Evolutionary conservation across 2,888 invertebrate species (phyloP).

Genomic region (Orthonychiurus folsomi): DNA sequence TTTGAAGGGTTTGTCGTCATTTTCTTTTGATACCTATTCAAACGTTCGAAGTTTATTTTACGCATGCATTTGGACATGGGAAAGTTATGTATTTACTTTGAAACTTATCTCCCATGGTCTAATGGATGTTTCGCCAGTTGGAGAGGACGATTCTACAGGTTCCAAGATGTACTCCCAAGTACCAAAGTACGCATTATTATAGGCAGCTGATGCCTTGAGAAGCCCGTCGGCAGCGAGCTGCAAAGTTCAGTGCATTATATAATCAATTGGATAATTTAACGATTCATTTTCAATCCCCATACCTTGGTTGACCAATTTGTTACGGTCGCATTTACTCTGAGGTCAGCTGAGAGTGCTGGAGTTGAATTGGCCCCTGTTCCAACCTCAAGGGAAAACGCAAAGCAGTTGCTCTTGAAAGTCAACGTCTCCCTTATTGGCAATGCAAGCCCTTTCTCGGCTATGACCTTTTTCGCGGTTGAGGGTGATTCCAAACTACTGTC

Average conservation of each 20-base stretch:
- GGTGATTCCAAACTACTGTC: too few species aligned
- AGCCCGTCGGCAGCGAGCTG: neutral
- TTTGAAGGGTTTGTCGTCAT: neutral
- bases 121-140: neutral
- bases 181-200: neutral
- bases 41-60: neutral
- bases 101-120: constrained; percentile 5
- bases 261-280: too few species aligned
- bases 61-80: neutral
- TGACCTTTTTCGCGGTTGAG: neutral
- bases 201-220: neutral
- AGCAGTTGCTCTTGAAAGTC: neutral
- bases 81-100: neutral
- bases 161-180: constrained; percentile 5
- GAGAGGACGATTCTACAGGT: neutral
- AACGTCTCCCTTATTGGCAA: neutral
- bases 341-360: neutral
- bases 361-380: neutral
- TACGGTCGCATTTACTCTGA: neutral
- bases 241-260: too few species aligned
- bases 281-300: too few species aligned
- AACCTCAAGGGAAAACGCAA: neutral
- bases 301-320: neutral
- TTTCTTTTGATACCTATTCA: neutral
- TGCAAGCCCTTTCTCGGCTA: too few species aligned